phyloP scores from a whole-genome alignment of 2,797 vertebrate species.

The Sebastes iracundus region DNA sequence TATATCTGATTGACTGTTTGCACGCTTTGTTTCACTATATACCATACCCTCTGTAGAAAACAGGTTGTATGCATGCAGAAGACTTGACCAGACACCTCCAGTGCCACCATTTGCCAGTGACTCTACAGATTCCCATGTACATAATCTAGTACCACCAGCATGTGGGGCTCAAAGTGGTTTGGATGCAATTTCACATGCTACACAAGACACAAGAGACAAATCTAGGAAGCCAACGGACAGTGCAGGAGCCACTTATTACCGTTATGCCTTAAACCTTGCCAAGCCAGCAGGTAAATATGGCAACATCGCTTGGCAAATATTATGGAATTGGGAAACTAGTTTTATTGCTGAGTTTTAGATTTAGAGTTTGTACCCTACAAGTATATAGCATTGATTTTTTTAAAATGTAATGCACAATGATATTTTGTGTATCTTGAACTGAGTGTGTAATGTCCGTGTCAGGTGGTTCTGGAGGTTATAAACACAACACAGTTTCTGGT shows the following conservation, averaged over 20 bases:
- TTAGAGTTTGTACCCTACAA: background rate
- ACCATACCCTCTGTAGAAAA: slow-evolving; percentile 45
- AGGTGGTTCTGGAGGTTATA: slow-evolving; percentile 29
- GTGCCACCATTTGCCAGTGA: slow-evolving; percentile 37
- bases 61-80: slow-evolving; percentile 1
- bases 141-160: slow-evolving; percentile 11
- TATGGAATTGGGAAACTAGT: background rate
- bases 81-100: background rate
- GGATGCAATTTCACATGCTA: slow-evolving; percentile 60
- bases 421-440: background rate
- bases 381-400: background rate
- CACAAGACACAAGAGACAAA: slow-evolving; percentile 73
- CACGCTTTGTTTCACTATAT: background rate
- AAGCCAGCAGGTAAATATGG: slow-evolving; percentile 58
- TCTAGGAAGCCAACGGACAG: slow-evolving; percentile 64
- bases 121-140: slow-evolving; percentile 38
- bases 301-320: background rate
- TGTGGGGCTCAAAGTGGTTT: slow-evolving; percentile 61
- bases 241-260: slow-evolving; percentile 23
- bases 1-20: background rate
- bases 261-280: slow-evolving; percentile 25
- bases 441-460: slow-evolving; percentile 8
- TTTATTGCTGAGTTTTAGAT: background rate
- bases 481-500: slow-evolving; percentile 41
- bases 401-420: background rate